Conservation (phyloP, 2,113 vertebrate genomes). For the Platichthys stellatus region DNA sequence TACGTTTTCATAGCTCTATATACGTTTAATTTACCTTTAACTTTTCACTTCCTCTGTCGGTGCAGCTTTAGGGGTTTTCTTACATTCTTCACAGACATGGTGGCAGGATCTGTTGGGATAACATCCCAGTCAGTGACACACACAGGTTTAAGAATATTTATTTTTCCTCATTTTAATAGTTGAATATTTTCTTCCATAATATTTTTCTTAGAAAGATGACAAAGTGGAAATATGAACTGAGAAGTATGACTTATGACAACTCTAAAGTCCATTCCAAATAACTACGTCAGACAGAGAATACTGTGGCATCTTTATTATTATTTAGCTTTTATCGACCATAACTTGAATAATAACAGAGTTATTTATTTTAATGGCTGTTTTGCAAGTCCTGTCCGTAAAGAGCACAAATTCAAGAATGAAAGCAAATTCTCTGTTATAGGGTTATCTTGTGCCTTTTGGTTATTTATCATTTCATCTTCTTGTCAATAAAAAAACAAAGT, state of each 20-base stretch:
- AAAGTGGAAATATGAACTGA: too few species aligned
- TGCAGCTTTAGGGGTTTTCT: slow-evolving; percentile 47
- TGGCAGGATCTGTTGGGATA: slow-evolving; percentile 61
- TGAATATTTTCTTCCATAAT: neutral
- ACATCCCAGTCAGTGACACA: neutral
- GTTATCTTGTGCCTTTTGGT: too few species aligned
- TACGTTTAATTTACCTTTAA: slow-evolving; percentile 31
- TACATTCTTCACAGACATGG: slow-evolving; percentile 79
- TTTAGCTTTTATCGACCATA: neutral
- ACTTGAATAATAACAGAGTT: neutral
- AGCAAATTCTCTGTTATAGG: too few species aligned
- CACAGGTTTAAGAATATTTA: too few species aligned
- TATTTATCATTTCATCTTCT: too few species aligned
- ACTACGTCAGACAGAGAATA: neutral
- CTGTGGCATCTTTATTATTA: neutral
- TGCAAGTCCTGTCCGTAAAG: neutral
- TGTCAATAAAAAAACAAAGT: too few species aligned
- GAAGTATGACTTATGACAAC: too few species aligned
- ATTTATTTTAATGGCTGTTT: neutral
- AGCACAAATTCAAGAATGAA: too few species aligned
- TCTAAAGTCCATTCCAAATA: too few species aligned
- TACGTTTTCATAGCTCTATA: neutral
- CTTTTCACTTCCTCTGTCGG: slow-evolving; percentile 40
- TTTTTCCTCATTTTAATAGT: neutral
- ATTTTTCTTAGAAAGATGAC: too few species aligned